Base-by-base conservation (phyloP, 2,113 vertebrate species). In the Seriola dumerili region DNA sequence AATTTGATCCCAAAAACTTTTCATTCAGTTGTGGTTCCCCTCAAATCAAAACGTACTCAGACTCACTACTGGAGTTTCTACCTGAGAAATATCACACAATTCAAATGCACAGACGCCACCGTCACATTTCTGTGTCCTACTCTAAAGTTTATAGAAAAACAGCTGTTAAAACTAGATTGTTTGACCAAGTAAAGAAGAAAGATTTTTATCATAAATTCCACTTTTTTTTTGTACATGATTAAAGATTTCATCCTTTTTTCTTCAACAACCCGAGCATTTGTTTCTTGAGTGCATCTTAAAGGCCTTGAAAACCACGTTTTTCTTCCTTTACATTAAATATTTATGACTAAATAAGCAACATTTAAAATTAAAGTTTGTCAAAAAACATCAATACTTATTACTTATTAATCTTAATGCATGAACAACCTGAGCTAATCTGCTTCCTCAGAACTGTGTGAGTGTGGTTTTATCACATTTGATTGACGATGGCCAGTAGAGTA, bases 51-150 rank as follows among this genome's bases (percentile, higher is more conserved):
- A 23, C 10, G 4, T 17, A 10, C 1, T 38, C 19, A 6, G 34
- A 70, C n/a, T 38, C 42, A 36, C 38, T 72, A 8, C 38, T 57
- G 36, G 8, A 42, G 34, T 10, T 70, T 12, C 50, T 38, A 55
- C 68, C 69, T 42, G 69, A 71, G 69, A 58, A 19, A 70, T 17
- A 25, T 54, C 25, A 19, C 44, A 48, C 17, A 46, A 17, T 54
- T 10, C 5, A 66, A 29, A 25, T 58, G 1, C 23, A 17, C n/a
- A 46, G 40, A 66, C 42, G 17, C 17, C 64, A 48, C 17, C 66
- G 8, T 10, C 6, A 34, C 9, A 8, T 67, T 11, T 48, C 16
- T 29, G 66, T 46, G 29, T 29, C 29, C 29, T 2, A 2, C 29
- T 29, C 29, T 2, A 29, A 29, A 29, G 29, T 29, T 29, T 29